These are phyloP conservation scores for Clusia tigrina DNA, from an alignment of 2,888 invertebrate genomes.

Conservation along the genomic window DNA sequence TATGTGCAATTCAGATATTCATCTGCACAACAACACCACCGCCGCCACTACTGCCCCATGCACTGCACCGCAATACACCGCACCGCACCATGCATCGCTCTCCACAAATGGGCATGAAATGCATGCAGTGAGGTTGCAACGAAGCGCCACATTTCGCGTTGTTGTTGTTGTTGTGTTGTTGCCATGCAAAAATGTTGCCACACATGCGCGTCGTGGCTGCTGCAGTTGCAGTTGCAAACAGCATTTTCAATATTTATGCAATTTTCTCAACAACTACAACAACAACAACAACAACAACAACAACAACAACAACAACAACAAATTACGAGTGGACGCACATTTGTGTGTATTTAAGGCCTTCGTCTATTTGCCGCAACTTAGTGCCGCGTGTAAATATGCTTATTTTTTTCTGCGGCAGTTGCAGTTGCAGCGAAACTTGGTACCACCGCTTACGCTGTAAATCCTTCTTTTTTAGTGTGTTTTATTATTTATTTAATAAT, in stretches of 20 bases:
- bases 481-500: too few species aligned
- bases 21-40: conserved; percentile 9
- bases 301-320: too few species aligned
- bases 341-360: background rate
- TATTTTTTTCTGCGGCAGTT: too few species aligned
- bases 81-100: background rate
- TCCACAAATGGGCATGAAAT: background rate
- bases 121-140: background rate
- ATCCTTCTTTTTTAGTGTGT: too few species aligned
- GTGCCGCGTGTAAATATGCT: background rate
- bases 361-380: background rate
- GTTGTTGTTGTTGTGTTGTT: background rate
- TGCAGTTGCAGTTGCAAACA: background rate
- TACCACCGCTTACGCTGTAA: too few species aligned
- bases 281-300: too few species aligned
- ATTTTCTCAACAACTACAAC: background rate
- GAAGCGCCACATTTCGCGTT: background rate
- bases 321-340: too few species aligned
- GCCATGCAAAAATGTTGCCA: conserved; percentile 1
- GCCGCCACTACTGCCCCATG: background rate
- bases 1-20: conserved; percentile 50
- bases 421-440: too few species aligned
- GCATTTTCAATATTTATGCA: conserved; percentile 4
- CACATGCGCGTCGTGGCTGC: background rate
- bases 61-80: background rate